Conservation (phyloP, 2,888 invertebrate species). For the Coelopa pilipes region DNA sequence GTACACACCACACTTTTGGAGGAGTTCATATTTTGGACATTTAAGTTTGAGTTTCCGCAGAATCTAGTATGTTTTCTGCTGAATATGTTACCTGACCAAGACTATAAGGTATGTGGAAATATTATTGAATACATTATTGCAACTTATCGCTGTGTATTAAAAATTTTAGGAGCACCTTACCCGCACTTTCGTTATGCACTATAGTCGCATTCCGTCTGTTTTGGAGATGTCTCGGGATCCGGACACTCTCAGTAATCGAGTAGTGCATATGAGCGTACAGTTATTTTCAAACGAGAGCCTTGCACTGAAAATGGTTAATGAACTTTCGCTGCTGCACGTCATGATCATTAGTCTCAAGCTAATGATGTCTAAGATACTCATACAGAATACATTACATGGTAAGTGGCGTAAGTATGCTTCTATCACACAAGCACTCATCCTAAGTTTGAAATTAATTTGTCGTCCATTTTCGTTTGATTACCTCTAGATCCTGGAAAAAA, state of each 20-base stretch:
- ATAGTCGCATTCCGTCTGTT: conserved; percentile 92
- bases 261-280: conserved; percentile 97
- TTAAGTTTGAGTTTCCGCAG: conserved; percentile 97
- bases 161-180: conserved; percentile 86
- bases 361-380: conserved; percentile 93
- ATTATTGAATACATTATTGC: neutral
- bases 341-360: conserved; percentile 90
- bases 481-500: conserved; percentile 77
- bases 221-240: conserved; percentile 87
- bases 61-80: conserved; percentile 94
- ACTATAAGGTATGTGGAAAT: conserved; percentile 79
- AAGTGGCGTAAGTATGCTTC: conserved; percentile 51
- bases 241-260: conserved; percentile 92
- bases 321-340: conserved; percentile 88
- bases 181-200: conserved; percentile 94
- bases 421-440: neutral
- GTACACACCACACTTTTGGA: conserved; percentile 88
- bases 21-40: conserved; percentile 98
- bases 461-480: neutral
- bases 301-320: conserved; percentile 90
- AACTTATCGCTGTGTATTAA: neutral
- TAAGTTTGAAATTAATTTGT: conserved; percentile 16
- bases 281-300: conserved; percentile 94
- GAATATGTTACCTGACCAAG: conserved; percentile 94
- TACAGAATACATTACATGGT: conserved; percentile 88